Conservation (phyloP, 2,888 invertebrate species). For the Stegophylla sp. region DNA sequence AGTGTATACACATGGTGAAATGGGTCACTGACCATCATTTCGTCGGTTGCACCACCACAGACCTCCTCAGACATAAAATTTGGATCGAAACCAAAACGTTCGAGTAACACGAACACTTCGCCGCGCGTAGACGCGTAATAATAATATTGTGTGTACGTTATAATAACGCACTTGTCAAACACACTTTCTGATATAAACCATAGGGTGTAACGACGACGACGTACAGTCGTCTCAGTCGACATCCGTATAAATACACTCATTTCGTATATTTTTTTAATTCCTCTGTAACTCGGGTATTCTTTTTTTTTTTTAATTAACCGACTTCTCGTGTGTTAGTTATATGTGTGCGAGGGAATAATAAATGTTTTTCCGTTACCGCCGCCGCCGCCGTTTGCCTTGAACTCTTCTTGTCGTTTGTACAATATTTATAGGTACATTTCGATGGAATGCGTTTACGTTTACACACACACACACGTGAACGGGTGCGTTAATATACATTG, state of each 20-base stretch:
- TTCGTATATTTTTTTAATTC: background rate
- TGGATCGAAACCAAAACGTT: slow-evolving; percentile 41
- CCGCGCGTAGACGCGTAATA: too few species aligned
- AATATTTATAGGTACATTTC: slow-evolving; percentile 34
- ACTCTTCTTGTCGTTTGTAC: slow-evolving; percentile 25
- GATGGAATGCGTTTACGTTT: slow-evolving; percentile 44
- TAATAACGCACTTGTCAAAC: background rate
- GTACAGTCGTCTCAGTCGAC: too few species aligned
- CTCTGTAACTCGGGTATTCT: background rate
- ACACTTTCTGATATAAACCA: background rate
- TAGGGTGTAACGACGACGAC: too few species aligned
- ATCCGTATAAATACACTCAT: too few species aligned
- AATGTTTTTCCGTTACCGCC: slow-evolving; percentile 23
- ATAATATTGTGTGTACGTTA: background rate
- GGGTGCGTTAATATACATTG: background rate
- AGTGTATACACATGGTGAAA: slow-evolving; percentile 31
- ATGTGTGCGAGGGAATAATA: background rate
- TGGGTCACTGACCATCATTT: slow-evolving; percentile 33
- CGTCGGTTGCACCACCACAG: too few species aligned
- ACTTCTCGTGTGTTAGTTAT: background rate
- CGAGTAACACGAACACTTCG: background rate
- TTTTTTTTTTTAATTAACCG: slow-evolving; percentile 41
- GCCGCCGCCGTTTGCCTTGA: slow-evolving; percentile 48
- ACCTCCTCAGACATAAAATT: slow-evolving; percentile 4
- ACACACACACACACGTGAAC: too few species aligned